Conservation (phyloP, 2,888 invertebrate species). For the Clanis bilineata region DNA sequence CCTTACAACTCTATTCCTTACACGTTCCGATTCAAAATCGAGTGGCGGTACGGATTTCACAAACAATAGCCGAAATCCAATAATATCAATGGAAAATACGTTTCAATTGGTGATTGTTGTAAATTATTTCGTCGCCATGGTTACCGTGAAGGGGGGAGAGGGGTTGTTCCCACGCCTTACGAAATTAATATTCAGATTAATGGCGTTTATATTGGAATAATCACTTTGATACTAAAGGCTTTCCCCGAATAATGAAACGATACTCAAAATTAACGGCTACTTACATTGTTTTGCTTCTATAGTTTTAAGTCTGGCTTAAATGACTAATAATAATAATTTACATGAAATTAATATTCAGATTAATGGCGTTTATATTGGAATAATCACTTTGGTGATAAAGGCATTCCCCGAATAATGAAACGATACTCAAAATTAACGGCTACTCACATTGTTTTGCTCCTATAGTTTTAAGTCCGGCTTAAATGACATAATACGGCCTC, state of each 20-base stretch:
- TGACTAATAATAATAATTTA: too few species aligned
- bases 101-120: slow-evolving; percentile 16
- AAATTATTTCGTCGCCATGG: slow-evolving; percentile 16
- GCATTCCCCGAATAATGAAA: too few species aligned
- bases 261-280: too few species aligned
- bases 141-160: not conserved
- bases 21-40: too few species aligned
- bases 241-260: too few species aligned
- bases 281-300: not conserved
- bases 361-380: not conserved
- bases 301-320: too few species aligned
- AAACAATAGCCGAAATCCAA: not conserved
- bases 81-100: slow-evolving; percentile 3
- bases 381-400: not conserved
- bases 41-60: too few species aligned
- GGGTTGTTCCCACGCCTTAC: not conserved
- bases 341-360: not conserved
- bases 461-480: too few species aligned
- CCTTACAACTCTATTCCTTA: too few species aligned
- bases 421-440: too few species aligned
- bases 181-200: not conserved
- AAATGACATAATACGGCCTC: too few species aligned
- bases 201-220: not conserved
- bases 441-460: not conserved
- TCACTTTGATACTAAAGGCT: not conserved